Evolutionary conservation across 2,113 vertebrate genomes (phyloP).

Genomic region (Neogale vison): DNA sequence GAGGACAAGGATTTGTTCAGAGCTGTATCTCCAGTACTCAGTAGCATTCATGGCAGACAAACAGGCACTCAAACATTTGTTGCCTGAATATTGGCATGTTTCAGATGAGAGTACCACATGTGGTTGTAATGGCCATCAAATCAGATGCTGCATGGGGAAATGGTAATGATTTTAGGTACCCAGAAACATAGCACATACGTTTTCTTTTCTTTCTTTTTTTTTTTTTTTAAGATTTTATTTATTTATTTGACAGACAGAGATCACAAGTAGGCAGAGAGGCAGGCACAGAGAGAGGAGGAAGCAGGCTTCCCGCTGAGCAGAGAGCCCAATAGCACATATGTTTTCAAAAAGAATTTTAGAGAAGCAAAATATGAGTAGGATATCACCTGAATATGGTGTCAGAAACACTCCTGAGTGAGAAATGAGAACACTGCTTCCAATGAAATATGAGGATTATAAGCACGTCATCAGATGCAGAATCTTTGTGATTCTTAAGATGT

Average conservation of each 20-base stretch:
- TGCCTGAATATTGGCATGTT: neutral
- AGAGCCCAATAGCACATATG: no score
- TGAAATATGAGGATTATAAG: neutral
- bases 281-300: no score
- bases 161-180: neutral
- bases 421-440: neutral
- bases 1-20: neutral
- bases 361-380: neutral
- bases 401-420: neutral
- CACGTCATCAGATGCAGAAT: neutral
- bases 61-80: neutral
- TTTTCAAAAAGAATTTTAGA: slow-evolving; percentile 2
- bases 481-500: neutral
- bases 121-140: neutral
- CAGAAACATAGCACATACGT: neutral
- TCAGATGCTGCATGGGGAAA: neutral
- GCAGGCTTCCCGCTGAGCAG: no score
- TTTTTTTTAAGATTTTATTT: no score
- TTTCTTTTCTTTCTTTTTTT: neutral
- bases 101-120: neutral
- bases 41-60: neutral
- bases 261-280: no score
- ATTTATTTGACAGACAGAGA: no score
- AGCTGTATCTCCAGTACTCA: neutral
- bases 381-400: neutral